Evolutionary conservation across 2,797 vertebrate genomes (phyloP), one percentile per base, ranked within the genome.

Genomic region (Malurus leucopterus): DNA sequence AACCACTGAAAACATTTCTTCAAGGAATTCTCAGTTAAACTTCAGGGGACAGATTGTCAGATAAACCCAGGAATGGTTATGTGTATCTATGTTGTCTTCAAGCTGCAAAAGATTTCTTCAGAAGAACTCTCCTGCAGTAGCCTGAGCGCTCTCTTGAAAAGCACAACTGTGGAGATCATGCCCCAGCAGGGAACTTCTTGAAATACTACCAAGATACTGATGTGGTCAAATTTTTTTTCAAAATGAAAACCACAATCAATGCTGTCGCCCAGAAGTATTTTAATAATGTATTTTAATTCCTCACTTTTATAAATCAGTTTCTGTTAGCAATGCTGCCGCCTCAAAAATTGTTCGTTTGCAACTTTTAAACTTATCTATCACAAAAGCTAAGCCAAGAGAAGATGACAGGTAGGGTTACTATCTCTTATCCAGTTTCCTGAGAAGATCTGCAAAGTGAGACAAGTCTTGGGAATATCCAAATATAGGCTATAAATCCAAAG

Each of bases 81-180:
- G 24, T 68, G 29, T 30, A 27, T 49, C 34, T 29, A 3, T 6
- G 8, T 4, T 77, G 40, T 34, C 34, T 53, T 75, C 24, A 68
- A 64, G 43, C n/a, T 4, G 3, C 12, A 53, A 41, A 19, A 50
- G 10, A n/a, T 32, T 40, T 61, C 19, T 40, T 49, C 69, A 62
- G 13, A 71, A 30, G 36, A 41, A 23, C 11, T 47, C 13, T n/a
- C 12, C 15, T 67, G 32, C 40, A 20, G 18, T 20, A 55, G 26
- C 43, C 41, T 49, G 14, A 7, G 10, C 15, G 72, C 13, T 51
- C 19, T n/a, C 72, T 17, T n/a, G 51, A 75, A 51, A 72, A 23
- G 15, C 5, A 1, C 30, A 38, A 2, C 17, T 27, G 22, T 9
- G 34, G 15, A 34, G 10, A 27, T 8, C 1, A 0, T 23, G 27